Percentiles rank a stretch among this genome's conserved stretches.
phyloP scores from a whole-genome alignment of 2,888 invertebrate genomes.

The Arge pagana region DNA sequence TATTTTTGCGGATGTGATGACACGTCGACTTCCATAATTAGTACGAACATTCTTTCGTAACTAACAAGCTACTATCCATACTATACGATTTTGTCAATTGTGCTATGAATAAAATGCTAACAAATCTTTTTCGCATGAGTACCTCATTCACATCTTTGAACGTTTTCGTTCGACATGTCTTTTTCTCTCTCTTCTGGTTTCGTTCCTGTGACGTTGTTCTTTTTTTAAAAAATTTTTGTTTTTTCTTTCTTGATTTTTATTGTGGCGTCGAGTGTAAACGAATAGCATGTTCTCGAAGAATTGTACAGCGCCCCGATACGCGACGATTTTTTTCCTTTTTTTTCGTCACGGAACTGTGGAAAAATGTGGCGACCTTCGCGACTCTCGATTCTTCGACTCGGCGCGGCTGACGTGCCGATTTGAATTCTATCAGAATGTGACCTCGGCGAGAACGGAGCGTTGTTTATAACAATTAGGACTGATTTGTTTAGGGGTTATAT shows the following conservation, averaged over 20 bases:
- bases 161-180: neutral
- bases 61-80: neutral
- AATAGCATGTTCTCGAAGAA: neutral
- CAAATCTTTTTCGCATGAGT: neutral
- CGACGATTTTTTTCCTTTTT: neutral
- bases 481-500: slow-evolving; percentile 49
- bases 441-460: slow-evolving; percentile 31
- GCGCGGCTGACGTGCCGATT: too few species aligned
- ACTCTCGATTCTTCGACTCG: too few species aligned
- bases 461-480: slow-evolving; percentile 53
- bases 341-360: too few species aligned
- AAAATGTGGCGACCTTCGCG: too few species aligned
- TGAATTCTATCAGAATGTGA: too few species aligned
- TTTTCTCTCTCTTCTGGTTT: neutral
- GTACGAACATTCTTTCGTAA: neutral
- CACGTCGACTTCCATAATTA: slow-evolving; percentile 7
- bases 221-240: neutral
- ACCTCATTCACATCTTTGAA: neutral
- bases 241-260: neutral
- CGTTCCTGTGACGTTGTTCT: too few species aligned
- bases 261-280: neutral
- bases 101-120: slow-evolving; percentile 8
- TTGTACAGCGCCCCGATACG: neutral
- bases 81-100: neutral
- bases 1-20: neutral